Base-by-base conservation (phyloP, 2,797 vertebrate genomes). In the Sternarchorhynchus goeldii region DNA sequence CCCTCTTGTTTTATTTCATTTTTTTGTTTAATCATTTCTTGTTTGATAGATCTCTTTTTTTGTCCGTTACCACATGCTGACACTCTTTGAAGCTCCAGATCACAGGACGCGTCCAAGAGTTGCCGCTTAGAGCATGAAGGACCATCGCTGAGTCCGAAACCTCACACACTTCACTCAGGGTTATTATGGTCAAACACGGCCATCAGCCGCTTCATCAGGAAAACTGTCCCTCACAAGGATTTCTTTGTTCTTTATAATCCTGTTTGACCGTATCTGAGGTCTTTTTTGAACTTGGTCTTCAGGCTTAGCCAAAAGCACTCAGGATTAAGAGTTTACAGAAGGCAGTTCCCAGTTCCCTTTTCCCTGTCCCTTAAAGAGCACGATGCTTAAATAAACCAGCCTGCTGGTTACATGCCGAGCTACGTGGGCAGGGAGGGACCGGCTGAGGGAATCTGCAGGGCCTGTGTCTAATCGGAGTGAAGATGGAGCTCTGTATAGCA, bases 11-110 rank as follows among this genome's bases (percentile, higher is more conserved):
- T 66, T 34, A 76, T 79, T 75, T 75, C 67, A 76, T 76, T 69
- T 76, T 56, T 66, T 53, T 77, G 45, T 55, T 60, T 64, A 62
- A 17, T 31, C 69, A 82, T 78, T 78, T 80, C 64, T 66, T 64
- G 67, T 74, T 53, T 75, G 79, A 81, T 80, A 39, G 67, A 71
- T 56, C 68, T 57, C 50, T 79, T 66, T 83, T 73, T 66, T 36
- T 45, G 31, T 36, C 7, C 73, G 62, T 77, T 69, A 72, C 71
- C 78, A 69, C 79, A 84, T 71, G 79, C 82, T 81, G 79, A 34
- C 65, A 72, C 21, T 20, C 86, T 88, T 86, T 88, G 87, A 90
- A 86, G 83, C 75, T 82, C 81, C 70, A 68, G 17, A 31, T 65
- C 77, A 79, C 60, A 75, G 58, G 58, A 68, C 70, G 78, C 82